A percentile compares a stretch with the other conserved stretches of the same genome.
Evolutionary conservation across 2,888 invertebrate species (phyloP).

Genomic region (Plagiodera versicolora): DNA sequence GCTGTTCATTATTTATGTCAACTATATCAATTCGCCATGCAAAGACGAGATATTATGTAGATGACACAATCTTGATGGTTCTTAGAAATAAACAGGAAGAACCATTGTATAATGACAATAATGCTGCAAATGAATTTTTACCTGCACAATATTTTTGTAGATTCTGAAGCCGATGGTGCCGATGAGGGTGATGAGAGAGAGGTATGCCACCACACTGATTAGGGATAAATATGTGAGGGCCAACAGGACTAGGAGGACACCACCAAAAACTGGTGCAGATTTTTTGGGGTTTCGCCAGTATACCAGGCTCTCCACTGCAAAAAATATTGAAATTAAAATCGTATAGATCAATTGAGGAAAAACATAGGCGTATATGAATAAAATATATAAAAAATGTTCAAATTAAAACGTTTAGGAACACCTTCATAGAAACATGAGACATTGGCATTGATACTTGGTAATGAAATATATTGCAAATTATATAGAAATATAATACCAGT

Average conservation of each 20-base stretch:
- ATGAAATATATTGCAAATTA: neutral
- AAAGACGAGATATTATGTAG: too few species aligned
- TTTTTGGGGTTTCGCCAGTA: constrained; percentile 97
- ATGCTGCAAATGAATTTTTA: too few species aligned
- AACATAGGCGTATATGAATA: too few species aligned
- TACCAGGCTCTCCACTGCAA: constrained; percentile 90
- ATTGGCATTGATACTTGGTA: neutral
- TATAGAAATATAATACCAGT: neutral
- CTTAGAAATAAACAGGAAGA: too few species aligned
- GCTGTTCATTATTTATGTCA: too few species aligned
- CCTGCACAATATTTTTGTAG: constrained; percentile 91
- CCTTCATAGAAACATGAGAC: neutral
- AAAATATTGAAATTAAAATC: constrained; percentile 31
- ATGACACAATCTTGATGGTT: too few species aligned
- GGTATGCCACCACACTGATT: constrained; percentile 93
- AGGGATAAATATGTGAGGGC: constrained; percentile 94
- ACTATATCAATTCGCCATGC: too few species aligned
- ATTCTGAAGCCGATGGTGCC: constrained; percentile 93
- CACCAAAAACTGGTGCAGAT: constrained; percentile 91
- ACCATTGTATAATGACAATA: too few species aligned
- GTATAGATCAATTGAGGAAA: too few species aligned
- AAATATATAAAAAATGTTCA: too few species aligned
- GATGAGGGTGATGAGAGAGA: constrained; percentile 80
- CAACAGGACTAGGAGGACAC: constrained; percentile 83
- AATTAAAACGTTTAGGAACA: too few species aligned